Evolutionary conservation across 2,113 vertebrate genomes (phyloP).

Genomic region (Neogale vison): DNA sequence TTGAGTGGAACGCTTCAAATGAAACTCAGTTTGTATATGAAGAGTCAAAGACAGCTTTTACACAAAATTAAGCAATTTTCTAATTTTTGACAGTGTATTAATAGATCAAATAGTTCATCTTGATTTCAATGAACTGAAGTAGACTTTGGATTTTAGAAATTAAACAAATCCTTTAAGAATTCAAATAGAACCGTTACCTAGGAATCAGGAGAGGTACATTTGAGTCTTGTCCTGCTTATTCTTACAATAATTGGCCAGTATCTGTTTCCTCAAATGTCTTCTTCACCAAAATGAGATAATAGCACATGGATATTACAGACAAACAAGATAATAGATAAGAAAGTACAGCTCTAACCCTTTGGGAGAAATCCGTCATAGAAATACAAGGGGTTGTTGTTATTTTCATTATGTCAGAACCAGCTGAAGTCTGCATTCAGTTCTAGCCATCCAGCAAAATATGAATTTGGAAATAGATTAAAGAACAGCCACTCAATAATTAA

Average conservation of each 20-base stretch:
- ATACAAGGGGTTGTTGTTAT: neutral
- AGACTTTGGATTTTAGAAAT: neutral
- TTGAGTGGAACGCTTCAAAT: neutral
- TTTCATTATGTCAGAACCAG: conserved; percentile 42
- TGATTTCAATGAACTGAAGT: neutral
- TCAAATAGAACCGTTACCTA: neutral
- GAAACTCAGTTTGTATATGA: neutral
- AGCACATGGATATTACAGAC: neutral
- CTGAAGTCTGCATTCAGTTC: neutral
- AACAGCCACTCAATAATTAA: neutral
- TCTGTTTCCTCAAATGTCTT: neutral
- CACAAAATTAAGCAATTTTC: conserved; percentile 23
- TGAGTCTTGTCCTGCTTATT: neutral
- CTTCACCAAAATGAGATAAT: neutral
- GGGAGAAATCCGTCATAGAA: neutral
- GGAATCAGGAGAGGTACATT: neutral
- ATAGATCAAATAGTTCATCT: neutral
- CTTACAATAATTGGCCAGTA: neutral
- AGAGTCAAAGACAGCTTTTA: neutral
- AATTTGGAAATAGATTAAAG: conserved; percentile 17
- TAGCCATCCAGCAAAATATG: neutral
- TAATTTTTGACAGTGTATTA: neutral
- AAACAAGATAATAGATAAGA: neutral
- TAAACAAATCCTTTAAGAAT: neutral
- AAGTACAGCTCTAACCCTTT: neutral